phyloP scores from a whole-genome alignment of 2,113 vertebrate species.

The Prochilodus magdalenae region DNA sequence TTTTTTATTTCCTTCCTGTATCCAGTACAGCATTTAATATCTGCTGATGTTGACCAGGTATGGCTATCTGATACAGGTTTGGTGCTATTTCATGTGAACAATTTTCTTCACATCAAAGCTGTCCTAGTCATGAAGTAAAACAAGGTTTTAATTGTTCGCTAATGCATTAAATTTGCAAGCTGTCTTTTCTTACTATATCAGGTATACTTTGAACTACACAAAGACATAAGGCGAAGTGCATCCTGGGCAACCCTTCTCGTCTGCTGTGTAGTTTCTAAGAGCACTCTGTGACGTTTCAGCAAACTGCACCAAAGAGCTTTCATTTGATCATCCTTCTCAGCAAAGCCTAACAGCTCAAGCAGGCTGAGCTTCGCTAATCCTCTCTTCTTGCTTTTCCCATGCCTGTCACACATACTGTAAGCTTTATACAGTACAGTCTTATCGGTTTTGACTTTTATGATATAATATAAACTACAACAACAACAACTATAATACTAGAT shows the following conservation, averaged over 20 bases:
- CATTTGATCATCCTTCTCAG: neutral
- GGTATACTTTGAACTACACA: neutral
- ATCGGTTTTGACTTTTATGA: neutral
- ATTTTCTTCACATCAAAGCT: no score
- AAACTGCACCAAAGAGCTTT: neutral
- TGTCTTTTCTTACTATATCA: no score
- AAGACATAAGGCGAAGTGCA: no score
- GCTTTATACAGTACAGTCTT: neutral
- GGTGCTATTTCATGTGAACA: no score
- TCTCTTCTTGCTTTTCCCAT: neutral
- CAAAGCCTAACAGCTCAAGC: constrained; percentile 3
- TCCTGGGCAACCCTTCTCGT: neutral
- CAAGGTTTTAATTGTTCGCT: neutral
- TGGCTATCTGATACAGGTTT: no score
- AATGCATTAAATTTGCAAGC: no score
- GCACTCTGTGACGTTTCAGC: neutral
- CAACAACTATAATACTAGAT: neutral
- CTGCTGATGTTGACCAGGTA: no score
- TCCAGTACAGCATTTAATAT: no score
- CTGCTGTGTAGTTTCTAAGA: neutral
- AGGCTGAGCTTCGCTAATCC: constrained; percentile 5
- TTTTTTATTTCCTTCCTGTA: no score
- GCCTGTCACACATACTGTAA: neutral
- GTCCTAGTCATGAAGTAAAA: neutral
- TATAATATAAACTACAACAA: neutral